Evolutionary conservation across 2,888 invertebrate species (phyloP), one percentile per base, ranked within the genome.

Genomic region (Podabrus alpinus): DNA sequence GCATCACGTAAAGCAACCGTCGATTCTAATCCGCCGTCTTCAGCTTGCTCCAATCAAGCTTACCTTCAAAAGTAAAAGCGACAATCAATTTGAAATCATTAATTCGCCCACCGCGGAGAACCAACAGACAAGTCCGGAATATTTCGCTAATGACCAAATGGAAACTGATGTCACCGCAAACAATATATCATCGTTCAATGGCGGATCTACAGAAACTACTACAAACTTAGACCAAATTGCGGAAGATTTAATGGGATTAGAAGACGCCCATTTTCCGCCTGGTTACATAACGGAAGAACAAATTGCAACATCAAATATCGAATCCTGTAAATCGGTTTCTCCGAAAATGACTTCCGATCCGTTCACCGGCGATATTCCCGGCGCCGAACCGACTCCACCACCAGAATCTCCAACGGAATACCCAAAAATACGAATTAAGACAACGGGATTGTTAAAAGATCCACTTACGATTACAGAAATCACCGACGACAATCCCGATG

Each of bases 1-100:
- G 29, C 87, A 88, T 70, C 91, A 91, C 87, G 89, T 91, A 64
- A 89, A 89, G 9, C 87, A 90, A 81, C 91, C 91, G 64, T 86
- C 84, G 1, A 86, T 91, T 72, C 84, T 88, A 62, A 79, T 91
- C 77, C 86, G 87, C 82, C 86, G 86, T 0, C 84, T 88, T 80
- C 88, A 87, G 82, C 87, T 89, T 84, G 89, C 89, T 78, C 90
- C 91, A 2, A 79, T 87, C 16, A 86, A 84, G 77, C 82, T 84
- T 86, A 91, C 89, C 29, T 88, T 85, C 87, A 90, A 87, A 78
- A 85, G 81, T 71, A 82, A 76, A 62, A 82, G 79, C 29, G 84
- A 83, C 17, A 84, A 85, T 79, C 84, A 81, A 69, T 87, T 87
- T 76, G 86, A 86, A 78, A 85, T 87, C 16, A 81, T 87, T 24